A percentile compares a stretch with the other conserved stretches of the same genome.
phyloP scores from a whole-genome alignment of 2,797 vertebrate species.

The Thaleichthys pacificus region DNA sequence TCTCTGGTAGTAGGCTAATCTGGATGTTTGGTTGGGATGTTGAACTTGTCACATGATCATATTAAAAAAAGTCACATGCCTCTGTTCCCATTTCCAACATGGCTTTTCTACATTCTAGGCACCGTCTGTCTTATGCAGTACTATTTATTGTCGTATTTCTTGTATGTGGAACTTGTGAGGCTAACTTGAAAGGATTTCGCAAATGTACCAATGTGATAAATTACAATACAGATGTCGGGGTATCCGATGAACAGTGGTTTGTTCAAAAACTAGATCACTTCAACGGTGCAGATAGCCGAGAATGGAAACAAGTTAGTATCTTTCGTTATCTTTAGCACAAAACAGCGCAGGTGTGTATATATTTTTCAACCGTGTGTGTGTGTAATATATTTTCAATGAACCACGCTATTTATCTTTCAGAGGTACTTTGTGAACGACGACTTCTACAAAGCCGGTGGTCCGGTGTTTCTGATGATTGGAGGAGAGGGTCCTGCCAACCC shows the following conservation, averaged over 20 bases:
- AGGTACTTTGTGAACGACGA: slow-evolving; percentile 73
- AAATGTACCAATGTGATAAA: slow-evolving; percentile 21
- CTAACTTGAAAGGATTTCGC: slow-evolving; percentile 28
- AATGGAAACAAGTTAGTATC: slow-evolving; percentile 72
- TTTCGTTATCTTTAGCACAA: background rate
- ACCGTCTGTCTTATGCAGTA: background rate
- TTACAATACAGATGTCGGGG: background rate
- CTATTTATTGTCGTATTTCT: slow-evolving; percentile 14
- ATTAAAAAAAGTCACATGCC: too few relatives aligned
- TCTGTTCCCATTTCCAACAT: background rate
- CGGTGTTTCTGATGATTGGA: slow-evolving; percentile 75
- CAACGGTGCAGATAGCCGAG: slow-evolving; percentile 63
- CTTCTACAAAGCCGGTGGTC: slow-evolving; percentile 57
- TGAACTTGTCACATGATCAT: background rate
- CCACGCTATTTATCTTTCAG: slow-evolving; percentile 38
- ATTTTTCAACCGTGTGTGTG: background rate
- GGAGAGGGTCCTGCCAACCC: slow-evolving; percentile 67
- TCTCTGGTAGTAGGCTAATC: background rate
- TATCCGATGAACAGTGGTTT: slow-evolving; percentile 67
- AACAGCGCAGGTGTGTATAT: background rate
- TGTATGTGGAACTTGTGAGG: slow-evolving; percentile 15
- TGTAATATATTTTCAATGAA: background rate
- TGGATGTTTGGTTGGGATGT: too few relatives aligned
- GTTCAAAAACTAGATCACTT: slow-evolving; percentile 75
- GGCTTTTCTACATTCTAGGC: background rate